Conservation (phyloP, 1,140 invertebrate genomes). For the Drosophila micromelanica region DNA sequence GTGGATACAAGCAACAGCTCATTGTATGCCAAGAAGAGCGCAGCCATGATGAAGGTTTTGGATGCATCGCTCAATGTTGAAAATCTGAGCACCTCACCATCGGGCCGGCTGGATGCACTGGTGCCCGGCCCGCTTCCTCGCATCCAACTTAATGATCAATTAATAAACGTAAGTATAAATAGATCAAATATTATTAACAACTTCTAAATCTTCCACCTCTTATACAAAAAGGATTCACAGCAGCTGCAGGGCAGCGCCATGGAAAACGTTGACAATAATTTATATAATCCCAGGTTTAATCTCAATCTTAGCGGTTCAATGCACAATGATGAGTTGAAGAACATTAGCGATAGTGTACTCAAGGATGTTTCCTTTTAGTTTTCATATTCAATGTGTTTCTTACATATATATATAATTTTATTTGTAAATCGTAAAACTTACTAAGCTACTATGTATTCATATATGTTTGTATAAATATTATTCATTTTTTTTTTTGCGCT, state of each 20-base stretch:
- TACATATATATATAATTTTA: slow-evolving; percentile 7
- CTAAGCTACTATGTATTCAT: slow-evolving; percentile 7
- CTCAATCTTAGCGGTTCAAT: slow-evolving; percentile 15
- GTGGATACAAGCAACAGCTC: slow-evolving; percentile 46
- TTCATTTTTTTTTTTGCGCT: slow-evolving; percentile 20
- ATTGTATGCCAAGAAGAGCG: slow-evolving; percentile 50
- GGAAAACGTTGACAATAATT: slow-evolving; percentile 42
- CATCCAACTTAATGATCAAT: slow-evolving; percentile 55
- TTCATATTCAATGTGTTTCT: not conserved
- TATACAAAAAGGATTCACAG: slow-evolving; percentile 34
- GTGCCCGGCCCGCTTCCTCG: slow-evolving; percentile 53
- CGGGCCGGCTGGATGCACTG: slow-evolving; percentile 72
- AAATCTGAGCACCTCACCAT: slow-evolving; percentile 79
- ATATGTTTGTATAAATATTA: not conserved
- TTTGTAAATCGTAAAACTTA: slow-evolving; percentile 29
- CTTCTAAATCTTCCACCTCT: not conserved
- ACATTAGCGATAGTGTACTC: slow-evolving; percentile 74
- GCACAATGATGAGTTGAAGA: slow-evolving; percentile 55
- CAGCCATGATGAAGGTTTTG: slow-evolving; percentile 68
- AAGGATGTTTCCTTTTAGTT: slow-evolving; percentile 66
- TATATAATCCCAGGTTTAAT: slow-evolving; percentile 25
- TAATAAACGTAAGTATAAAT: slow-evolving; percentile 44
- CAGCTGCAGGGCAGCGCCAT: not conserved
- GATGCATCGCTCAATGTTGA: slow-evolving; percentile 68
- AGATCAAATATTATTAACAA: no score